Conservation (phyloP, 2,113 vertebrate species). For the Zapornia atra region DNA sequence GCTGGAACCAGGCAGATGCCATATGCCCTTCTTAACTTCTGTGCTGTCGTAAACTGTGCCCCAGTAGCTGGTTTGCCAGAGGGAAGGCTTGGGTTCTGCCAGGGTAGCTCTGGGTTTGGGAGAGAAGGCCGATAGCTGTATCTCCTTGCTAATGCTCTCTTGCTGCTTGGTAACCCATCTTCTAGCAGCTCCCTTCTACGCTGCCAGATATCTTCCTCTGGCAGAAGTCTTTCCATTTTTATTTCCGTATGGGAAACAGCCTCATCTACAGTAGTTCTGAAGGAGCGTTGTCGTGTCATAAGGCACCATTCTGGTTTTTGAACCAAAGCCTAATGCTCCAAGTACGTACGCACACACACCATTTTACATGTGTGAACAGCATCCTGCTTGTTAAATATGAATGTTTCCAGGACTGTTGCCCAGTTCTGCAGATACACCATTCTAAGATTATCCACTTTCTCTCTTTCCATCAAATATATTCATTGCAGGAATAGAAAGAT, state of each 20-base stretch:
- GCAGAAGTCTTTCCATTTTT: not conserved
- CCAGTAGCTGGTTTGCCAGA: not conserved
- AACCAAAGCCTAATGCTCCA: not conserved
- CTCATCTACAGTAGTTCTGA: not conserved
- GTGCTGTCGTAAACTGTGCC: not conserved
- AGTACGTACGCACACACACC: not conserved
- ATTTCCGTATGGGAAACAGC: not conserved
- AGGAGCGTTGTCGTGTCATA: not conserved
- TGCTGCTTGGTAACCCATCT: not conserved
- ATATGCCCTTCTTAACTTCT: not conserved
- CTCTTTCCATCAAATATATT: not conserved
- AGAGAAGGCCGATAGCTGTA: not conserved
- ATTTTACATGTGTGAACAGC: not conserved
- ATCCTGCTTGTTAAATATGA: not conserved
- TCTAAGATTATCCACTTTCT: conserved; percentile 43
- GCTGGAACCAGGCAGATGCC: not conserved
- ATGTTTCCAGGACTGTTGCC: conserved; percentile 22
- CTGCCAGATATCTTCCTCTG: not conserved
- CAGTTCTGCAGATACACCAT: not conserved
- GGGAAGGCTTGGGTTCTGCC: not conserved
- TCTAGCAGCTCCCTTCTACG: not conserved
- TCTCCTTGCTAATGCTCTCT: not conserved
- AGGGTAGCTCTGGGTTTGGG: not conserved
- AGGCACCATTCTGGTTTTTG: not conserved
- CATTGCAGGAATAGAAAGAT: not conserved